Evolutionary conservation across 2,113 vertebrate species (phyloP).

Genomic region (Glaucidium brasilianum): DNA sequence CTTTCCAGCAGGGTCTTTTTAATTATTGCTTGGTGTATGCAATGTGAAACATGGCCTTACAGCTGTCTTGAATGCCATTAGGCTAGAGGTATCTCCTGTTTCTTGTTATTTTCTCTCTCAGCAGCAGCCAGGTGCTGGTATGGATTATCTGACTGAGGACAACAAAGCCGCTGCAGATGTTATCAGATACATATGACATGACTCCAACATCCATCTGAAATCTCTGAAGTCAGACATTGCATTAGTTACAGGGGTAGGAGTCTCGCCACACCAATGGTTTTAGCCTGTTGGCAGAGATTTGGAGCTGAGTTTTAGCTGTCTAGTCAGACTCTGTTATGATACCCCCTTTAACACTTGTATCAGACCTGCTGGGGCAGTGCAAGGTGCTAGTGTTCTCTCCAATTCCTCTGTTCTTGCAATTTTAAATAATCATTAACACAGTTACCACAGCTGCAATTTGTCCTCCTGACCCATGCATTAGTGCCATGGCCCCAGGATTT

Average conservation of each 20-base stretch:
- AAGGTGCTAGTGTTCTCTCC: neutral
- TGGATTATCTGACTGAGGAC: neutral
- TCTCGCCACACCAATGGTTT: neutral
- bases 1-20: neutral
- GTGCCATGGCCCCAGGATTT: rapidly evolving
- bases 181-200: constrained; percentile 73
- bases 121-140: neutral
- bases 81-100: neutral
- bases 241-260: constrained; percentile 69
- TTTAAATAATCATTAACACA: neutral
- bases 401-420: neutral
- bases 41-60: neutral
- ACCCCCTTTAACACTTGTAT: neutral
- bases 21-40: neutral
- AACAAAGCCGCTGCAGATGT: neutral
- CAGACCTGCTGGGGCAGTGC: neutral
- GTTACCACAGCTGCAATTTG: neutral
- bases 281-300: neutral
- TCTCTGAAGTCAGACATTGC: constrained; percentile 54
- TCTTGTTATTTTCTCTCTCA: neutral
- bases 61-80: neutral
- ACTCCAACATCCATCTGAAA: constrained; percentile 75
- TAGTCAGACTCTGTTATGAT: neutral
- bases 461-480: neutral
- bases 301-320: neutral